Percentiles rank a stretch among this genome's conserved stretches.
phyloP scores from a whole-genome alignment of 2,113 vertebrate genomes.

The Trinectes maculatus region DNA sequence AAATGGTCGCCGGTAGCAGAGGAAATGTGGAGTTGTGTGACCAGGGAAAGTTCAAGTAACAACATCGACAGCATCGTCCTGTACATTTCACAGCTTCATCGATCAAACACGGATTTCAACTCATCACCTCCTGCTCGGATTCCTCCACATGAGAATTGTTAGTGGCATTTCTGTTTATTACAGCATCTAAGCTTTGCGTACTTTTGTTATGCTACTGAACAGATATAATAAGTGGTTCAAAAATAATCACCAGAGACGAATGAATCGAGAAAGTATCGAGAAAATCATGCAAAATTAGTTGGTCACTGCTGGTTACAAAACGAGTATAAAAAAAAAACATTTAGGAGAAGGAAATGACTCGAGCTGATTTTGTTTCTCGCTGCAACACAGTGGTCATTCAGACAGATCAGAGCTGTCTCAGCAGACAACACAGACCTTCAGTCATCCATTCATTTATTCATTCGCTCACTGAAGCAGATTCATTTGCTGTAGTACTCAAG shows the following conservation, averaged over 20 bases:
- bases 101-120: constrained; percentile 21
- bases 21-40: not conserved
- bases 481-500: constrained; percentile 77
- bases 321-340: constrained; percentile 66
- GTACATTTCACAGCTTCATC: constrained; percentile 78
- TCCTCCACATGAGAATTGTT: not conserved
- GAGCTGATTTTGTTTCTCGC: constrained; percentile 29
- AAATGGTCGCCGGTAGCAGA: not conserved
- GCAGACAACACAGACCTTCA: constrained; percentile 32
- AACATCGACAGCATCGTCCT: constrained; percentile 60
- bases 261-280: constrained; percentile 16
- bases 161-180: constrained; percentile 14
- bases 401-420: constrained; percentile 32
- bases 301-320: constrained; percentile 56
- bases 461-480: constrained; percentile 43
- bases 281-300: constrained; percentile 47
- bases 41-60: constrained; percentile 58
- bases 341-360: constrained; percentile 17
- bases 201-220: constrained; percentile 15
- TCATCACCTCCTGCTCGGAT: constrained; percentile 25
- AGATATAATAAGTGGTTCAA: constrained; percentile 3
- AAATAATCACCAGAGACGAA: constrained; percentile 10
- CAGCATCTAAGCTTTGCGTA: constrained; percentile 2
- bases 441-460: constrained; percentile 60
- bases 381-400: constrained; percentile 77